phyloP scores from a whole-genome alignment of 1,140 invertebrate species.

The Matsumurasca onukii region DNA sequence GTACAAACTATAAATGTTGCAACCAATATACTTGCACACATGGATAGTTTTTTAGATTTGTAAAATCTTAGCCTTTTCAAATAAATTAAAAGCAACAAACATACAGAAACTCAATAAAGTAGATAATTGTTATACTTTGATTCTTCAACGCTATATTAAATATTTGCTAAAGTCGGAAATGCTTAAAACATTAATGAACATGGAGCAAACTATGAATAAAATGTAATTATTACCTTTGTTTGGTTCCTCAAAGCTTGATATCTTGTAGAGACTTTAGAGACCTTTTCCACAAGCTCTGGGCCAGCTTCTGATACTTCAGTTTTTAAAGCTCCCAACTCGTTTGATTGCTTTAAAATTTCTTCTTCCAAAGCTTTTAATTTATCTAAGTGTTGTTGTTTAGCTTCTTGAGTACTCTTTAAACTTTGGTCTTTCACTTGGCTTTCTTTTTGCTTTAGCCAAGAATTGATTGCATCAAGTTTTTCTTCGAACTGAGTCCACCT shows the following conservation, averaged over 20 bases:
- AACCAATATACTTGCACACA: not conserved
- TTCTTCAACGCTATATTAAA: no score
- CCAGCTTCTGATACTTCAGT: conserved; percentile 74
- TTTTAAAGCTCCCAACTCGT: conserved; percentile 69
- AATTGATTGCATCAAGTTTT: conserved; percentile 70
- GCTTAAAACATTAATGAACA: no score
- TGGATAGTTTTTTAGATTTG: not conserved
- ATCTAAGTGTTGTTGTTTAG: conserved; percentile 78
- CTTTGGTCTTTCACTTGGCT: conserved; percentile 84
- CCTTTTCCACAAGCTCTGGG: conserved; percentile 69
- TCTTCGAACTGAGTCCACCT: conserved; percentile 80
- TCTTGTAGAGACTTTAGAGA: conserved; percentile 76
- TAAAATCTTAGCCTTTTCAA: no score
- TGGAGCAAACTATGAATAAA: no score
- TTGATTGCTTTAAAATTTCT: conserved; percentile 69
- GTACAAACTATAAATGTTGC: conserved; percentile 6
- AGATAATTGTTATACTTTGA: no score
- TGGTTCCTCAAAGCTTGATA: conserved; percentile 85
- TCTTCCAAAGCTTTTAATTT: conserved; percentile 73
- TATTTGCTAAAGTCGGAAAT: no score
- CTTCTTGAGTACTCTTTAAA: conserved; percentile 78
- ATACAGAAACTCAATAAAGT: no score
- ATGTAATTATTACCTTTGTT: conserved; percentile 60
- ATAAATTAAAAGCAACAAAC: no score
- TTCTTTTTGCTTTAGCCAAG: conserved; percentile 86